A percentile compares a stretch with the other conserved stretches of the same genome.
Conservation (phyloP, 2,797 vertebrate species). For the Phataginus tetradactyla region DNA sequence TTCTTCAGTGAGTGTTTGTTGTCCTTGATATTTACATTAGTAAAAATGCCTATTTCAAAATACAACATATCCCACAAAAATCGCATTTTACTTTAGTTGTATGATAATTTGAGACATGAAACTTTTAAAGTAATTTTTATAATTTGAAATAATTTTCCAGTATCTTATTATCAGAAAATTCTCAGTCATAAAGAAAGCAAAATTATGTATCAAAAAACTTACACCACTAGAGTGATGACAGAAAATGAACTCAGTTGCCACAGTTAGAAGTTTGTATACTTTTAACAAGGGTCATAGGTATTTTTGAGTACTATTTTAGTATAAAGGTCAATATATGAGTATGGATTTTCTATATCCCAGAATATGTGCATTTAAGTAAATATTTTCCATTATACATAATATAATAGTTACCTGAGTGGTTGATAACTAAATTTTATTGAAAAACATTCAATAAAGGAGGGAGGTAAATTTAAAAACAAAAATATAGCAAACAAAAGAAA, state of each 20-base stretch:
- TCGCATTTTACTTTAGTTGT: not conserved
- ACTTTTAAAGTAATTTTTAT: not conserved
- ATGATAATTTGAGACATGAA: not conserved
- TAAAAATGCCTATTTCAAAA: not conserved
- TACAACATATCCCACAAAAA: not conserved
- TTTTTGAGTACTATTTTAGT: conserved; percentile 5
- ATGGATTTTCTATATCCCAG: not conserved
- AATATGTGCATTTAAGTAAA: not conserved
- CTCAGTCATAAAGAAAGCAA: not conserved
- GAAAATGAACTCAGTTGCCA: not conserved
- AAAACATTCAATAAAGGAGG: not conserved
- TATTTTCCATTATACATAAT: not conserved
- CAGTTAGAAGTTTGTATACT: not conserved
- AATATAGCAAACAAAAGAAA: not conserved
- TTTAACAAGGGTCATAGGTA: not conserved
- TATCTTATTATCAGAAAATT: not conserved
- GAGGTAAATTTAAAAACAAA: not conserved
- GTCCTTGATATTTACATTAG: not conserved
- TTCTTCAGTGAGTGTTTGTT: not conserved
- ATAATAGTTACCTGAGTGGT: not conserved
- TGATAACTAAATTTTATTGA: not conserved
- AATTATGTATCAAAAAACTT: not conserved
- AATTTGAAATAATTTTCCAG: not conserved
- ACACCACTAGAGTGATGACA: not conserved
- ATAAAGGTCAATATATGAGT: not conserved